Conservation (phyloP, 2,888 invertebrate genomes). For the Lasioglossum morio region DNA sequence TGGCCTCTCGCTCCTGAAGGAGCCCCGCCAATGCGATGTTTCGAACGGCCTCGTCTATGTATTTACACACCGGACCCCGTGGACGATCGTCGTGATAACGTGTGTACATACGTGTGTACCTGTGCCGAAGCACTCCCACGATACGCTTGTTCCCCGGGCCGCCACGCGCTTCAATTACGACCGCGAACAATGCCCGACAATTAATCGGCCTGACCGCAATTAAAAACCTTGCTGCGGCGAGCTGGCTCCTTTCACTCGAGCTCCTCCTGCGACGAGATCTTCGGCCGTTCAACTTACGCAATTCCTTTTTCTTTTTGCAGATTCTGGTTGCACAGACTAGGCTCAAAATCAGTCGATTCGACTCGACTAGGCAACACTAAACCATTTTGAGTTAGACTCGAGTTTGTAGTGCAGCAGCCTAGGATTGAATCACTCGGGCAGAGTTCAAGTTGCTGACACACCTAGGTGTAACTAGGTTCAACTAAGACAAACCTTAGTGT, state of each 20-base stretch:
- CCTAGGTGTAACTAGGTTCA: too few species aligned
- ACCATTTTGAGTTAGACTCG: too few species aligned
- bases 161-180: constrained; percentile 17
- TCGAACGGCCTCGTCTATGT: neutral
- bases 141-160: constrained; percentile 1
- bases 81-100: constrained; percentile 29
- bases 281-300: neutral
- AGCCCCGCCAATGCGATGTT: constrained; percentile 22
- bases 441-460: too few species aligned
- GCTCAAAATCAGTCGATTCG: neutral
- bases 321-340: neutral
- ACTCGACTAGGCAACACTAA: too few species aligned
- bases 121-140: constrained; percentile 8
- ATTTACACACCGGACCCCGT: neutral
- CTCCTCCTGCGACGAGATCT: neutral
- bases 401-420: too few species aligned
- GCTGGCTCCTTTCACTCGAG: neutral
- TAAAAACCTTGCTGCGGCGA: constrained; percentile 9
- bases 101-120: constrained; percentile 12
- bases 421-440: too few species aligned
- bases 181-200: constrained; percentile 26
- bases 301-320: neutral
- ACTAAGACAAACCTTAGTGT: too few species aligned
- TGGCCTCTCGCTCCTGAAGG: constrained; percentile 53
- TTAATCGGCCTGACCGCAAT: constrained; percentile 19